Conservation (phyloP, 1,140 invertebrate genomes). For the Drosophila lacertosa region DNA sequence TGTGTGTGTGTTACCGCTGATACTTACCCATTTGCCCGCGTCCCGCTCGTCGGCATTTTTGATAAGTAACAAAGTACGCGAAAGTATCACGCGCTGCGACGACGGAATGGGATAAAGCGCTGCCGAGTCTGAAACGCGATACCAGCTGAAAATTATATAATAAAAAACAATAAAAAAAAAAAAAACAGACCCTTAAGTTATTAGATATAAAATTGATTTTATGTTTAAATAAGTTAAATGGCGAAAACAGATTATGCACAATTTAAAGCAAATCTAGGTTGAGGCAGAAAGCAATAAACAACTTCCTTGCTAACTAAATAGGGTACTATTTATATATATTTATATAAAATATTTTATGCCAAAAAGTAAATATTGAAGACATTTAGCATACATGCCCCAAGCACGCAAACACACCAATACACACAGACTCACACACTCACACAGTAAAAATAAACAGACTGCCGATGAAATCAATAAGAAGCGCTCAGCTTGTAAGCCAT, state of each 20-base stretch:
- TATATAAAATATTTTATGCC: not conserved
- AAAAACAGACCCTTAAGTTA: not conserved
- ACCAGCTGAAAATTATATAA: conserved; percentile 72
- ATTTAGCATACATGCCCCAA: conserved; percentile 12
- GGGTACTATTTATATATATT: conserved; percentile 6
- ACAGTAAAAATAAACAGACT: not conserved
- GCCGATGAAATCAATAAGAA: conserved; percentile 57
- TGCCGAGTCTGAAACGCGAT: conserved; percentile 82
- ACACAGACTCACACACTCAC: conserved; percentile 6
- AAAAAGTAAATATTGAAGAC: conserved; percentile 29
- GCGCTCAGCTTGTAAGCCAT: conserved; percentile 18
- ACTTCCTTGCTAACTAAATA: not conserved
- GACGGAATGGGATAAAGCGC: conserved; percentile 83
- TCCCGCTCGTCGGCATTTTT: conserved; percentile 83
- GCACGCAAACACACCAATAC: conserved; percentile 20
- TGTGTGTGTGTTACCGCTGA: not conserved
- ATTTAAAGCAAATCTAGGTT: not conserved
- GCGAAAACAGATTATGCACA: too few species aligned
- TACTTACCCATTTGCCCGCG: conserved; percentile 83
- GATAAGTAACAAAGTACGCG: conserved; percentile 79
- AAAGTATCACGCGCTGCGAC: conserved; percentile 79
- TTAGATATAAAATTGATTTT: not conserved
- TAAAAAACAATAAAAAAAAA: conserved; percentile 8
- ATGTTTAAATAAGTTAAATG: too few species aligned
- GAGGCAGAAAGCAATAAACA: too few species aligned